Evolutionary conservation across 2,113 vertebrate species (phyloP), one percentile per base, ranked within the genome.

Genomic region (Phoxinus phoxinus): DNA sequence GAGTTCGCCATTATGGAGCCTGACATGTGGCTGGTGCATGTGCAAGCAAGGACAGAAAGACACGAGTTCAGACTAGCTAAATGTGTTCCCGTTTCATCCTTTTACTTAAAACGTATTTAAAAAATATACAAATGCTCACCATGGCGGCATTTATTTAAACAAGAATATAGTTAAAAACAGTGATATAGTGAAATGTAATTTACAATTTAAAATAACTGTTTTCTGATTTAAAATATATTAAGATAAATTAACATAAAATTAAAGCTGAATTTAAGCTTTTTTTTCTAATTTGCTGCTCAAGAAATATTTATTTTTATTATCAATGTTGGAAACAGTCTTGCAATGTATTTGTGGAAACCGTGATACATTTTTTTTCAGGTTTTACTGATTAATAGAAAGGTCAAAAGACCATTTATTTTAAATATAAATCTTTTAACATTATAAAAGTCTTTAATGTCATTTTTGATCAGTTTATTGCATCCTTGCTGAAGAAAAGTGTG

Each of bases 1-100:
- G 94, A 67, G 90, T 46, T 81, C 13, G 46, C 13, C 80, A 23
- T 74, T 61, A 35, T 44, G 19, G 27, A 44, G 7, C 15, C 58
- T 12, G 58, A 65, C 17, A 17, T 30, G 30, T 81, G 78, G 44
- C 78, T 65, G 58, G 37, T 46, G n/a, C n/a, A 30, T 65, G 78
- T 30, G n/a, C n/a, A 46, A 3, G 0, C 17, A 9, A 63, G 7
- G 78, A 65, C 1, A 17, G 19, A 65, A 25, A 21, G 58, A 13
- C 37, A 27, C 0, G 2, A 41, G 13, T 56, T 56, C 10, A 59
- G 23, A 17, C 56, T 35, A n/a, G 30, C 30, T 58, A 11, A 37
- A 78, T n/a, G 27, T 76, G 46, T 23, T 58, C 53, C 74, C 32
- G 51, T 4, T n/a, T 72, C 35, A 71, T 71, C 3, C 35, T 41